Percentiles rank a stretch among this genome's conserved stretches.
phyloP scores from a whole-genome alignment of 2,888 invertebrate species.

The Lathronympha strigana region DNA sequence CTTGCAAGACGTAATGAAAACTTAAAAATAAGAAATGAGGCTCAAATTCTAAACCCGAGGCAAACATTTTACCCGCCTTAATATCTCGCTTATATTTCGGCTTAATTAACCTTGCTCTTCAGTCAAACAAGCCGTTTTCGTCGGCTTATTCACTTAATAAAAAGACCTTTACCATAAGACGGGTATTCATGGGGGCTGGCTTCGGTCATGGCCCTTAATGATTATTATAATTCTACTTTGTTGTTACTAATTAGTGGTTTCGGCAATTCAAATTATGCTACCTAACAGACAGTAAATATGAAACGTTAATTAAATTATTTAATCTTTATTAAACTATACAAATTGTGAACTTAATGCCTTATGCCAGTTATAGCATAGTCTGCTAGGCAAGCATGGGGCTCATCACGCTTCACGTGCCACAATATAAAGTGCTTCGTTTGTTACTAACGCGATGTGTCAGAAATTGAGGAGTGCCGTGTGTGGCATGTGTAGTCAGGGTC shows the following conservation, averaged over 20 bases:
- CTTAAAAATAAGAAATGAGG: conserved; percentile 21
- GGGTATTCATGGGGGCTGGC: conserved; percentile 6
- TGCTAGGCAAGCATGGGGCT: too few species aligned
- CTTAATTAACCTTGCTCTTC: conserved; percentile 38
- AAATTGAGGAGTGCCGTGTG: too few species aligned
- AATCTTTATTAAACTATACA: not conserved
- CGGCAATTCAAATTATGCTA: not conserved
- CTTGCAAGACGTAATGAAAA: conserved; percentile 20
- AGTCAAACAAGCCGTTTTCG: conserved; percentile 29
- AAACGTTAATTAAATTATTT: not conserved
- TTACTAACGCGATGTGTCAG: too few species aligned
- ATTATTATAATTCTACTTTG: conserved; percentile 2
- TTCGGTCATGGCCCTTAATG: not conserved
- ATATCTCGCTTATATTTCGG: conserved; percentile 35
- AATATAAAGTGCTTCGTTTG: too few species aligned
- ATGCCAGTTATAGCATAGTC: too few species aligned
- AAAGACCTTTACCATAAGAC: conserved; percentile 23
- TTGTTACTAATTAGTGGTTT: not conserved
- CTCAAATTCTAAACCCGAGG: conserved; percentile 30
- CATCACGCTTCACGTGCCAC: too few species aligned
- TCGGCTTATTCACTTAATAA: conserved; percentile 28
- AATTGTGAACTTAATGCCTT: not conserved
- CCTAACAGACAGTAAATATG: not conserved
- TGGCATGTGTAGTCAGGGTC: too few species aligned
- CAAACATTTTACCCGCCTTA: conserved; percentile 18